Conservation (phyloP, 1,140 invertebrate species). For the Anastatus disparis region DNA sequence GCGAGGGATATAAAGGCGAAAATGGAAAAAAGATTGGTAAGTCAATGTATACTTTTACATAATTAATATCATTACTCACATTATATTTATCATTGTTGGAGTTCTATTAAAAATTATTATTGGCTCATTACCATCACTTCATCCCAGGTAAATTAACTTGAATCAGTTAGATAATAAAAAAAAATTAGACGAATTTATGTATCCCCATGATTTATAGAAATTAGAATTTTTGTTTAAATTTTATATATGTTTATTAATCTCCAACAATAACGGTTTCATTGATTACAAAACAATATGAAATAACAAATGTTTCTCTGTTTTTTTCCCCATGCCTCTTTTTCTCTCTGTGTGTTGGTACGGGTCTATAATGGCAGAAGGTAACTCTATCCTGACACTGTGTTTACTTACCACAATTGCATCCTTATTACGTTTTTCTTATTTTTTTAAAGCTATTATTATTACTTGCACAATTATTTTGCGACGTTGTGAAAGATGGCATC, state of each 20-base stretch:
- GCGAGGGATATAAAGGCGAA: slow-evolving; percentile 94
- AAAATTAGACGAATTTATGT: no score
- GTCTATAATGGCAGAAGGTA: slow-evolving; percentile 68
- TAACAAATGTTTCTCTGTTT: slow-evolving; percentile 65
- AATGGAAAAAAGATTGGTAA: slow-evolving; percentile 95
- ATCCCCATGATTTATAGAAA: background rate
- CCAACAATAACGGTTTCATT: background rate
- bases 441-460: slow-evolving; percentile 44
- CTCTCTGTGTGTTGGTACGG: slow-evolving; percentile 65
- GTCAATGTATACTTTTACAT: no score
- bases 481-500: slow-evolving; percentile 22
- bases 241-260: slow-evolving; percentile 1
- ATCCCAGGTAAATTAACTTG: no score
- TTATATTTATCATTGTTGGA: slow-evolving; percentile 8
- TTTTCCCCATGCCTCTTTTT: slow-evolving; percentile 63
- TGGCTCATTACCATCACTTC: no score
- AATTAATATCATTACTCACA: no score
- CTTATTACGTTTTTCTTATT: slow-evolving; percentile 45
- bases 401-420: slow-evolving; percentile 46
- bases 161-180: no score
- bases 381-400: slow-evolving; percentile 54
- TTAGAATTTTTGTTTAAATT: no score
- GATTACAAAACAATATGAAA: slow-evolving; percentile 39
- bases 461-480: slow-evolving; percentile 30
- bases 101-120: no score